Base-by-base conservation (phyloP, 2,797 vertebrate genomes). In the Enteromius viviparus region DNA sequence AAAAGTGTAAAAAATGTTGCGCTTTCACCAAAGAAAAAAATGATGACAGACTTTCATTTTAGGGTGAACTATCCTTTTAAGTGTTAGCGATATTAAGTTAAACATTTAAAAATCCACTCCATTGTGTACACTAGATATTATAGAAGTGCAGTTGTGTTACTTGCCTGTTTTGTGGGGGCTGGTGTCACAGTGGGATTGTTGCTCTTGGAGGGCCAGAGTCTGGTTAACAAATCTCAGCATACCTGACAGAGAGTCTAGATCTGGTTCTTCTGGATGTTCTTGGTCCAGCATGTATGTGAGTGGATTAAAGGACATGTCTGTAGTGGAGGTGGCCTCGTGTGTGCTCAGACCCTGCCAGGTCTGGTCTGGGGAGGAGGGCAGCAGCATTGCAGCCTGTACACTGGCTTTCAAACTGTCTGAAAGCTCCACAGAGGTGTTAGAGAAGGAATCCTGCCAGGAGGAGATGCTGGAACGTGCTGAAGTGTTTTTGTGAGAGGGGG, bases 241-340 rank as follows among this genome's bases (percentile, higher is more conserved):
- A 51, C 92, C 93, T 0, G 91, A 91, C 47, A 95, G 91, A 1
- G 93, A 91, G 72, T 80, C 88, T 89, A 90, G 70, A 2, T 90
- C 90, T n/a, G 12, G 49, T 68, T 88, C 88, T 47, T 85, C 87
- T 11, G 89, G 76, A 76, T 88, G 89, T 40, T 92, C 91, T 82
- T 87, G 88, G 58, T 94, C 93, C 77, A 89, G 55, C 89, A 92
- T 88, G 91, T 96, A 96, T 0, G 94, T 93, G 76, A 97, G 93
- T 2, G 96, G 94, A 89, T 97, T 95, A 87, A 96, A 97, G 84
- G 96, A 95, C 72, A 88, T 81, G 85, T 96, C 94, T 1, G 91
- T 91, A 32, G 91, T 37, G 0, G 68, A 49, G 6, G 90, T 89
- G 70, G 89, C 77, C 40, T 92, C 93, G 4, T 65, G 80, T 70